Base-by-base conservation (phyloP, 2,797 vertebrate species). In the Poliocrania exsul region DNA sequence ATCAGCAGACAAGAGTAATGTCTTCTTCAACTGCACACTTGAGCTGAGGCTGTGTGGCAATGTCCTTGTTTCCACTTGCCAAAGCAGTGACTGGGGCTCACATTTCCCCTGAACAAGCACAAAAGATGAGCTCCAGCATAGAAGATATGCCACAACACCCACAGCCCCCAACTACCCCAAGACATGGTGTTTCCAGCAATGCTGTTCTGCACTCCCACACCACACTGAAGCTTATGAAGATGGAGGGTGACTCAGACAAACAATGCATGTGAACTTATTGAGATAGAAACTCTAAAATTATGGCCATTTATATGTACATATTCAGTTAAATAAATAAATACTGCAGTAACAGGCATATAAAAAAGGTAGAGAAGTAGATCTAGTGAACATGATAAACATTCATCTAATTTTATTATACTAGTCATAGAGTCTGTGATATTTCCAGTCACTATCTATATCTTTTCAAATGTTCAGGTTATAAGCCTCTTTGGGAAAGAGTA, bases 211-310 rank as follows among this genome's bases (percentile, higher is more conserved):
- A 50, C 38, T 58, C 40, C 29, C 26, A 64, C 33, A 51, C 9
- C 37, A 72, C 37, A 29, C 24, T 86, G 46, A n/a, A 82, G 10
- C 6, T 71, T 40, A 16, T 42, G 38, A 53, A 62, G 53, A n/a
- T 73, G 31, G 28, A 78, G 6, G 4, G 5, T 64, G 23, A 38
- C 17, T n/a, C 57, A 58, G 35, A 8, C 11, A 58, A 92, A 42
- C 1, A 13, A 26, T 15, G 23, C 5, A 26, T 0, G 0, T 25
- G 31, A 78, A 8, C 9, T 82, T 73, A 35, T 9, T 67, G 58
- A 71, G 62, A 35, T 26, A 26, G 58, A 86, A 71, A 42, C 17
- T 23, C 29, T 70, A 40, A 56, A 70, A 67, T 44, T 15, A 53
- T 49, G 26, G 6, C 8, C 6, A 35, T 69, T 60, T 69, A 17